Percentiles rank a stretch among this genome's conserved stretches.
phyloP scores from a whole-genome alignment of 2,888 invertebrate species.

The Eretmocerus hayati region DNA sequence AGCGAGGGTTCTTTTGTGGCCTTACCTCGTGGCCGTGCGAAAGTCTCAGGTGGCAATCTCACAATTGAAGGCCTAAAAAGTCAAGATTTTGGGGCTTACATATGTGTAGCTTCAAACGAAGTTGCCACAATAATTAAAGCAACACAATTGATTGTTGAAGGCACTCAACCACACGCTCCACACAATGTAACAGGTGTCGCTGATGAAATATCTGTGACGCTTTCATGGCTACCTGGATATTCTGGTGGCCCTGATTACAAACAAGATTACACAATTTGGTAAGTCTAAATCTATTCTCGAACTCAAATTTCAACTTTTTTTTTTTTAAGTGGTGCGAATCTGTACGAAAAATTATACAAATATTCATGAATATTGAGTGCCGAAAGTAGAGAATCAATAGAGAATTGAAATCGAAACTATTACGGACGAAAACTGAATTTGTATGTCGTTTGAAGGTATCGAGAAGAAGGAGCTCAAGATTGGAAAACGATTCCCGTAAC shows the following conservation, averaged over 20 bases:
- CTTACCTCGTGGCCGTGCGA: conserved; percentile 72
- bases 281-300: conserved; percentile 17
- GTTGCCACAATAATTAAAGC: conserved; percentile 90
- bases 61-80: conserved; percentile 82
- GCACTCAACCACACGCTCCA: conserved; percentile 94
- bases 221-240: conserved; percentile 91
- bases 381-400: not conserved
- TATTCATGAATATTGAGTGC: not conserved
- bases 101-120: conserved; percentile 92
- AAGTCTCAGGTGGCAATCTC: conserved; percentile 79
- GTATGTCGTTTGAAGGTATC: conserved; percentile 65
- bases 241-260: conserved; percentile 92
- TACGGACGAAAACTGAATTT: not conserved
- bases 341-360: not conserved
- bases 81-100: conserved; percentile 90
- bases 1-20: conserved; percentile 59
- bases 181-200: conserved; percentile 89
- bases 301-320: not conserved
- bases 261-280: conserved; percentile 93
- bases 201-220: conserved; percentile 81
- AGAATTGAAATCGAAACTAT: not conserved
- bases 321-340: not conserved
- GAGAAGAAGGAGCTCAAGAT: conserved; percentile 78
- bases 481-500: conserved; percentile 93
- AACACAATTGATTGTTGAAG: conserved; percentile 84